Evolutionary conservation across 1,140 invertebrate genomes (phyloP), one percentile per base, ranked within the genome.

Genomic region (Sipha flava): DNA sequence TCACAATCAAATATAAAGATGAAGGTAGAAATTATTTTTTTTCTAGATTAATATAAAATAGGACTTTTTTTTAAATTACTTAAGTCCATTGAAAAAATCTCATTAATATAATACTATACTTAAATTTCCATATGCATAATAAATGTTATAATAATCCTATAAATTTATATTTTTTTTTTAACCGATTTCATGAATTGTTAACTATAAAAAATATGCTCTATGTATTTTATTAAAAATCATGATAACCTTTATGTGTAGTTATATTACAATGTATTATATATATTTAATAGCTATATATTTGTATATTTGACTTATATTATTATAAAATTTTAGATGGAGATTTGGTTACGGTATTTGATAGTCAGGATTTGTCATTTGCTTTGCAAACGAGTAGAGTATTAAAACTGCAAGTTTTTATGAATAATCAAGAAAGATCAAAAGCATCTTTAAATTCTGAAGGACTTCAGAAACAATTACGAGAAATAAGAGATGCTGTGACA

Each of bases 1-100:
- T 93, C 75, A 88, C 87, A 3, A 88, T 93, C 21, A 93, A 93
- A 85, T 93, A 92, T 84, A 91, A 90, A 86, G 92, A 92, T 87
- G 91, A 92, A 89, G 90, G 90, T 90, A 85, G 79, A 62, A 81
- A 80, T 49, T 72, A 18, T 29, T 66, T 80, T 34, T 40, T 62
- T 57, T 52, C 18, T 29, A 34, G 16, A n/a, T 66, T 31, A 21
- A 57, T 21, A 5, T 6, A 6, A 6, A 6, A 29, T 57, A 4
- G 4, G 37, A 40, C n/a, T n/a, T n/a, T n/a, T n/a, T n/a, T n/a
- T n/a, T n/a, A n/a, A n/a, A n/a, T n/a, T n/a, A n/a, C n/a, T n/a
- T n/a, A n/a, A n/a, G n/a, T n/a, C n/a, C n/a, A n/a, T n/a, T n/a
- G n/a, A n/a, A n/a, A n/a, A n/a, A n/a, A n/a, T n/a, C n/a, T n/a